Evolutionary conservation across 2,113 vertebrate species (phyloP), one percentile per base, ranked within the genome.

Genomic region (Sinosuthora webbiana): DNA sequence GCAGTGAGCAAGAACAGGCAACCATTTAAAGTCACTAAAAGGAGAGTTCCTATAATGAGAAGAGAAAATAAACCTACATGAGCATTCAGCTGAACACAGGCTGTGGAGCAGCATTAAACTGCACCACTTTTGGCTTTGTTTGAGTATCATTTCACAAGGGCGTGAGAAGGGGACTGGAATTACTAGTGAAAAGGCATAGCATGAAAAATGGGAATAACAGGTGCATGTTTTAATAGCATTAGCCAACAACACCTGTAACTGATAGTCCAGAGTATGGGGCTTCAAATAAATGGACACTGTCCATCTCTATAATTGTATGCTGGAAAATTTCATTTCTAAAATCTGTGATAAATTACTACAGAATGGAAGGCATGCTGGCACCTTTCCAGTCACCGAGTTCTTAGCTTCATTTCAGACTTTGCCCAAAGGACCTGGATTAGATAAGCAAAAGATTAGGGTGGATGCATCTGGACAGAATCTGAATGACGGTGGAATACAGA

Each of bases 171-270:
- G 75, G 55, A 47, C 82, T 88, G 50, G 47, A 92, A 90, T 92
- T 87, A 83, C 69, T 25, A 60, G 52, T 30, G 80, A 95, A 90
- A 92, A 90, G 27, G 82, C 75, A 73, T 35, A 90, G 89, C 87
- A 87, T 93, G 91, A 93, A 90, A 94, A 96, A 94, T 96, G 76
- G 76, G 68, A 92, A 62, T 63, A 96, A 95, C 95, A 93, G 87
- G 94, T 95, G 89, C 87, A 67, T 31, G 59, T 65, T 87, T 68
- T 4, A 93, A 62, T 11, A 53, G 78, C 62, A 67, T 82, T 89
- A 87, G 42, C 30, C 16, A 2, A 59, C 47, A 85, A 91, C 95
- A 96, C 94, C 87, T 93, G 82, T 76, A 95, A 80, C 70, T 49
- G 84, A 65, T 39, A 79, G 77, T 81, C 37, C 28, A 60, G 53